These are phyloP conservation scores for Leptinotarsa haldemani DNA, from an alignment of 2,888 invertebrate genomes.

Conservation along the genomic window DNA sequence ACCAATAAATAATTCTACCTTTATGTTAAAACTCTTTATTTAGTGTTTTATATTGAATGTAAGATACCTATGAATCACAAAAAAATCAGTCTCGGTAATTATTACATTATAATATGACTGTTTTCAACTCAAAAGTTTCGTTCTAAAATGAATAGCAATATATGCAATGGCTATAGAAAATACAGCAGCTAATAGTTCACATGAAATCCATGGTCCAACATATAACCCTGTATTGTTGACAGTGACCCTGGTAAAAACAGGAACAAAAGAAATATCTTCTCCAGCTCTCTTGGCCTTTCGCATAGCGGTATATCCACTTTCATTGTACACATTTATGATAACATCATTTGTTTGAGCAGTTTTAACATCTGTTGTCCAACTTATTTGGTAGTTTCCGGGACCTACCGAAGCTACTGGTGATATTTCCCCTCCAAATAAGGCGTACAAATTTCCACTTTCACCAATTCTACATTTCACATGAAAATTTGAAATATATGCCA, in stretches of 20 bases:
- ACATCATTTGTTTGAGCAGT: conserved; percentile 84
- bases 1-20: too few species aligned
- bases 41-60: too few species aligned
- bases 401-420: conserved; percentile 82
- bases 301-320: conserved; percentile 87
- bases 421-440: conserved; percentile 84
- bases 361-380: conserved; percentile 89
- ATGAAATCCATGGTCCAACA: conserved; percentile 89
- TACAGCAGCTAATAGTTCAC: conserved; percentile 85
- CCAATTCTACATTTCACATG: conserved; percentile 76
- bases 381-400: conserved; percentile 86
- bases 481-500: conserved; percentile 91
- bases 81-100: too few species aligned
- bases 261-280: conserved; percentile 73
- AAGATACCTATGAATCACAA: too few species aligned
- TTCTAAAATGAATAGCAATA: conserved; percentile 84
- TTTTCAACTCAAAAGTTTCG: conserved; percentile 69
- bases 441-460: conserved; percentile 76
- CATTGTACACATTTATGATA: conserved; percentile 84
- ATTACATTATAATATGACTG: neutral
- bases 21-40: too few species aligned
- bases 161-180: conserved; percentile 83
- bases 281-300: conserved; percentile 82
- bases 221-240: conserved; percentile 81
- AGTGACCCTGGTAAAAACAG: conserved; percentile 76